These are phyloP conservation scores for Acipenser transmontanus DNA, from an alignment of 2,797 vertebrate species.

Conservation along the genomic window DNA sequence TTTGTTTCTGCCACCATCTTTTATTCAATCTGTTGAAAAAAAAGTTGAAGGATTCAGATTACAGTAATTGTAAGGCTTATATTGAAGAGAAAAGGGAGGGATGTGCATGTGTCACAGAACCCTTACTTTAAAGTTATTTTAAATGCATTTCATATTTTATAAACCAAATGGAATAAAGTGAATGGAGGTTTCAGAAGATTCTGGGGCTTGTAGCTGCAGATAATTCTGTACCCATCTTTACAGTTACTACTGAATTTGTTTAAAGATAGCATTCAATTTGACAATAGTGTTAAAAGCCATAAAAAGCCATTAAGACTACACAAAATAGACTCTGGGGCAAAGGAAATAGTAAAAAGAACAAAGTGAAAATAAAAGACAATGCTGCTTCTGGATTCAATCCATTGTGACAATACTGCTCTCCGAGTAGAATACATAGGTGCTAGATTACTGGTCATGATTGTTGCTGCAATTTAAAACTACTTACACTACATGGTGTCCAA, in stretches of 20 bases:
- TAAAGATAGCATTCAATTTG: constrained; percentile 31
- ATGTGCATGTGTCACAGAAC: too few relatives aligned
- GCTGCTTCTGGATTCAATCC: constrained; percentile 33
- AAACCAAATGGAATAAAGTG: too few relatives aligned
- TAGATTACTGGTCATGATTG: constrained; percentile 69
- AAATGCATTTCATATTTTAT: too few relatives aligned
- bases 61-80: background rate
- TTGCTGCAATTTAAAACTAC: constrained; percentile 78
- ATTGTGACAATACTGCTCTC: constrained; percentile 65
- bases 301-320: constrained; percentile 36
- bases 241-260: too few relatives aligned
- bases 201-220: too few relatives aligned
- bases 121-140: too few relatives aligned
- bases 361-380: constrained; percentile 45
- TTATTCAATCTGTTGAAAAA: constrained; percentile 5
- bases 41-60: background rate
- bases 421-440: constrained; percentile 13
- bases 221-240: too few relatives aligned
- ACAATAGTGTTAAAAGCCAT: constrained; percentile 46
- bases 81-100: background rate
- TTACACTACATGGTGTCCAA: constrained; percentile 69
- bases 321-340: constrained; percentile 14
- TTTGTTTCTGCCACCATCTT: background rate
- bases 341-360: constrained; percentile 39
- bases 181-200: too few relatives aligned